Evolutionary conservation across 2,113 vertebrate genomes (phyloP).

Genomic region (Nicator chloris): DNA sequence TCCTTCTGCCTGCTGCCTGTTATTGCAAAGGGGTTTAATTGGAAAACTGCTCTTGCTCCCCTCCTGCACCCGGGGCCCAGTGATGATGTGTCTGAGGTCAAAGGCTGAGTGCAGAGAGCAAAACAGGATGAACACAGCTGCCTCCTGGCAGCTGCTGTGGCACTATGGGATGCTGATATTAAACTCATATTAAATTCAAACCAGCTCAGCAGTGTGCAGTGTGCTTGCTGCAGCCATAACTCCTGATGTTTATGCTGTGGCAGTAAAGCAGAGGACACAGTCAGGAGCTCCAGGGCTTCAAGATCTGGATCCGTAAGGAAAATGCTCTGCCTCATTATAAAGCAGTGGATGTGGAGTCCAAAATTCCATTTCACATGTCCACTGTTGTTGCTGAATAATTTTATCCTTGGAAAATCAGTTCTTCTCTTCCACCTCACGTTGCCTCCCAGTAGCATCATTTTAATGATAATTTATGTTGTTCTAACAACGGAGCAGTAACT

Average conservation of each 20-base stretch:
- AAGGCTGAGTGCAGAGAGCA: neutral
- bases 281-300: neutral
- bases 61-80: neutral
- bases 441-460: neutral
- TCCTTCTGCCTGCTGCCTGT: neutral
- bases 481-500: neutral
- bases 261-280: neutral
- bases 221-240: neutral
- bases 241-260: neutral
- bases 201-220: neutral
- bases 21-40: rapidly evolving
- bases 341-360: neutral
- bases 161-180: neutral
- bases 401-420: neutral
- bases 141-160: neutral
- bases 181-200: neutral
- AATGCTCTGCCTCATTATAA: neutral
- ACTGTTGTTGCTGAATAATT: neutral
- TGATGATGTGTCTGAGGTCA: neutral
- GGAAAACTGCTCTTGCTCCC: neutral
- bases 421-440: neutral
- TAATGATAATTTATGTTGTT: neutral
- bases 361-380: neutral
- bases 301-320: neutral
- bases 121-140: neutral